Base-by-base conservation (phyloP, 2,113 vertebrate species). In the Reinhardtius hippoglossoides region DNA sequence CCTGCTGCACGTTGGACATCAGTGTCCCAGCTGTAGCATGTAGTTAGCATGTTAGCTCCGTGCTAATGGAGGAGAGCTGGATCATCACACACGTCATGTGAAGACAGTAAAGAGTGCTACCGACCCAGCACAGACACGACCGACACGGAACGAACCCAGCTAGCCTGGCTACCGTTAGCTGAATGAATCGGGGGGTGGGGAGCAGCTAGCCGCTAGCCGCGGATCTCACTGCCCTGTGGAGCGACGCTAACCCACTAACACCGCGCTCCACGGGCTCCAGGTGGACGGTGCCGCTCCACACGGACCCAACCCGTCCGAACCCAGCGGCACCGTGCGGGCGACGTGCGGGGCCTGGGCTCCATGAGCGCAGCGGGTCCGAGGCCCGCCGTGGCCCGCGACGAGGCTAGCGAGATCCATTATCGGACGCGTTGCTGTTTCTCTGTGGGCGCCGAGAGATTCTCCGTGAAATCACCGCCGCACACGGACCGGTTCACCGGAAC, bases 381-480 rank as follows among this genome's bases (percentile, higher is more conserved):
- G 89, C 90, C 76, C 76, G 24, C 26, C 20, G 26, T 37, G 84
- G 89, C 84, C 80, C 76, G 71, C 87, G 87, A 62, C 27, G 1
- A 54, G 4, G 80, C 82, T 89, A 84, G 7, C 74, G 20, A 82
- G 37, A 71, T 82, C 90, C 87, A 89, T 89, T 90, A 89, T 89
- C 88, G 90, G 88, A 92, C 90, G 60, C 55, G 0, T 0, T 0
- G 26, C 13, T 23, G 31, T 6, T 31, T 31, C 6, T 27, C 27
- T 27, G 27, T 5, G 27, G 27, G 27, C 0, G 27, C 5, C 6
- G 27, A 27, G 27, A 5, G 27, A 5, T 18, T 60, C 26, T 3
- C 24, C 26, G 57, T 35, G 6, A 35, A 18, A 55, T 10, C 20
- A 3, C 54, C 3, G 54, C 21, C n/a, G 13, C 52, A 13, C 2